Evolutionary conservation across 2,113 vertebrate genomes (phyloP), one percentile per base, ranked within the genome.

Genomic region (Leucopsar rothschildi): DNA sequence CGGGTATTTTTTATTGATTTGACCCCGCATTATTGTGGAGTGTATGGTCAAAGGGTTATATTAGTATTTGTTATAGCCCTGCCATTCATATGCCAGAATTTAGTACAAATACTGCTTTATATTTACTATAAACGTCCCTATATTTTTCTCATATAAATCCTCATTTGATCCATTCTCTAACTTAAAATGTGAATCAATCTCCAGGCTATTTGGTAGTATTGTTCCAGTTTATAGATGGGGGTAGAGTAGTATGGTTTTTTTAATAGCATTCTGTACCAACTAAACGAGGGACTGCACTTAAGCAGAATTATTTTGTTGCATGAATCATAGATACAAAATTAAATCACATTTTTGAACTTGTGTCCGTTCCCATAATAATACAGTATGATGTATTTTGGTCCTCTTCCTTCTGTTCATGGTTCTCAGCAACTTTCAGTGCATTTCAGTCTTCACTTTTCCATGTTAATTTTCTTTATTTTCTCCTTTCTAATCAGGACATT

Each of bases 291-390:
- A n/a, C 68, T 59, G 53, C 53, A 28, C 49, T 93, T 90, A 86
- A 88, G 50, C 39, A 70, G 77, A 93, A 82, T 84, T 85, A 80
- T 73, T 94, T 85, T 65, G n/a, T 81, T 88, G 42, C 50, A 55
- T 96, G 84, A 93, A 87, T 96, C 88, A 93, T 49, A 42, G 39
- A 50, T n/a, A 55, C 37, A 75, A 95, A 92, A 91, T 92, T 72
- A 84, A 89, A 92, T 86, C 45, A 63, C n/a, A 60, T 52, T 88
- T 94, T 75, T 82, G 66, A 87, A 72, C 64, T 75, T 9, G 1
- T 81, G 50, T 52, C 57, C 39, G 2, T 92, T 87, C 53, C 82
- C 14, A 37, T 78, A 92, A 84, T 79, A 92, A 93, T 69, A 50
- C 20, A 71, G 12, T 44, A 19, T 75, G 0, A 3, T 45, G 39